Conservation (phyloP, 1,140 invertebrate genomes). For the Pinna nobilis region DNA sequence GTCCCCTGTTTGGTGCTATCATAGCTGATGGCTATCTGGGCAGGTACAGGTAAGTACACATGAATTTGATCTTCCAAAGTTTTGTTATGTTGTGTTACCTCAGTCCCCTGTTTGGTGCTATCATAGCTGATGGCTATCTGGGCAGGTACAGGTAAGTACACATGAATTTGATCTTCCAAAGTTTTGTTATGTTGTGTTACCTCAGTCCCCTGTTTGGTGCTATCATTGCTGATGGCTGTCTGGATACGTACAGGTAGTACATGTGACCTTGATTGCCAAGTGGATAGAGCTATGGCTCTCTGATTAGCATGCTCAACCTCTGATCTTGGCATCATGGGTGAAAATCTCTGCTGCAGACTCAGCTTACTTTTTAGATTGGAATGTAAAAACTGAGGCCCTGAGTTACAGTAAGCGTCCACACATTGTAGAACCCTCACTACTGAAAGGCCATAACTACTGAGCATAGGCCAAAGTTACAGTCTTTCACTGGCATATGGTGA, state of each 20-base stretch:
- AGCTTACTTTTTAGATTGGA: no score
- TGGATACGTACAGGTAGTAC: slow-evolving; percentile 78
- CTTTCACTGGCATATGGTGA: no score
- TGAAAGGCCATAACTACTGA: no score
- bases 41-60: slow-evolving; percentile 54
- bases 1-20: slow-evolving; percentile 90
- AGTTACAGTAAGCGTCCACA: no score
- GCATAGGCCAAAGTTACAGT: no score
- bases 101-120: slow-evolving; percentile 89
- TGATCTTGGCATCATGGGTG: no score
- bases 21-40: slow-evolving; percentile 89
- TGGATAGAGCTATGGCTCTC: no score
- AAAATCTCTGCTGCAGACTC: no score
- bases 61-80: not conserved
- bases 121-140: slow-evolving; percentile 89
- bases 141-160: slow-evolving; percentile 72
- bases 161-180: not conserved
- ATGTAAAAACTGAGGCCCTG: no score
- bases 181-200: slow-evolving; percentile 85
- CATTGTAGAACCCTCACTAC: no score
- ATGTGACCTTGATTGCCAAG: no score
- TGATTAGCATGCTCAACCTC: no score
- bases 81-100: slow-evolving; percentile 88
- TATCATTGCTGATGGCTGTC: slow-evolving; percentile 88
- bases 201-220: slow-evolving; percentile 91